A percentile compares a stretch with the other conserved stretches of the same genome.
These are phyloP conservation scores for Telmatherina bonti DNA, from an alignment of 2,797 vertebrate species.

Conservation along the genomic window DNA sequence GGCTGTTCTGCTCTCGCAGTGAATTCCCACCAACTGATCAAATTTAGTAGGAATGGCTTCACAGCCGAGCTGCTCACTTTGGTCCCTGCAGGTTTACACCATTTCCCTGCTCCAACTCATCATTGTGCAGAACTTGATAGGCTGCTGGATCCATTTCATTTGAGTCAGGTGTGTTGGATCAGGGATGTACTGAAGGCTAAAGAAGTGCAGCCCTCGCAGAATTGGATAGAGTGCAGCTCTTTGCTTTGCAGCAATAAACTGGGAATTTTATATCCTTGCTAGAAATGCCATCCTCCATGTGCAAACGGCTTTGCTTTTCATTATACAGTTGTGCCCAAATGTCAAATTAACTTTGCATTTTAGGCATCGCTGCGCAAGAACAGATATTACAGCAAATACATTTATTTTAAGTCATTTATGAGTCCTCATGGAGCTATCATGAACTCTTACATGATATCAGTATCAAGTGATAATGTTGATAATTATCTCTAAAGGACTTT, in stretches of 20 bases:
- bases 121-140: too few species aligned
- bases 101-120: too few species aligned
- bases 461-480: background rate
- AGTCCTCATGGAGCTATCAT: too few species aligned
- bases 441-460: background rate
- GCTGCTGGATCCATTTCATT: too few species aligned
- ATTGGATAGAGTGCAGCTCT: too few species aligned
- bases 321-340: background rate
- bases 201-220: too few species aligned
- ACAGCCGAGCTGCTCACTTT: too few species aligned
- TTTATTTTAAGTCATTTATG: too few species aligned
- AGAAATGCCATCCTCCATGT: background rate
- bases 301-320: constrained; percentile 16
- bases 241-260: constrained; percentile 6
- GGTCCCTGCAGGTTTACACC: too few species aligned
- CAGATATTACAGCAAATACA: background rate
- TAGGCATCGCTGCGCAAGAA: background rate
- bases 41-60: constrained; percentile 35
- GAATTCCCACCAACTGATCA: constrained; percentile 17
- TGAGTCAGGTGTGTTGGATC: too few species aligned
- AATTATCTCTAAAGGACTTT: background rate
- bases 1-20: constrained; percentile 35
- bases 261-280: too few species aligned
- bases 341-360: background rate
- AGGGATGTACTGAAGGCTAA: too few species aligned